A percentile compares a stretch with the other conserved stretches of the same genome.
Conservation (phyloP, 2,797 vertebrate species). For the Gallirallus australis region DNA sequence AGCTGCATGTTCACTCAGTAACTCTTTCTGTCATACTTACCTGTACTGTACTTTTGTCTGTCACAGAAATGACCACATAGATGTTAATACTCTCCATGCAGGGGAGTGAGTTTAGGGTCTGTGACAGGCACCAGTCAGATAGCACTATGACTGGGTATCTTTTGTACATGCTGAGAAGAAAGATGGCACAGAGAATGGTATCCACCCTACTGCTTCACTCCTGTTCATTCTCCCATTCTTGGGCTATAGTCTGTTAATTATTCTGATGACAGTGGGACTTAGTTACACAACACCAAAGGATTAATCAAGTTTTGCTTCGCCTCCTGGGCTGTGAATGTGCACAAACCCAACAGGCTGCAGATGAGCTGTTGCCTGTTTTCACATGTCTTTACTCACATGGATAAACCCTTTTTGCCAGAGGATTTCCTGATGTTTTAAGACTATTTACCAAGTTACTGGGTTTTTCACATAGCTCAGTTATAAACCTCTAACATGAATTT, state of each 20-base stretch:
- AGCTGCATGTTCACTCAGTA: constrained; percentile 36
- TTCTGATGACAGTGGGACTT: not conserved
- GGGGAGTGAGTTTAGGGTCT: not conserved
- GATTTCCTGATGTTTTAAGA: not conserved
- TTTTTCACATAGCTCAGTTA: not conserved
- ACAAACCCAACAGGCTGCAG: accelerated
- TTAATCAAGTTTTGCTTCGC: not conserved
- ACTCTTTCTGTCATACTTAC: constrained; percentile 69
- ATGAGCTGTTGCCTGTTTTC: not conserved
- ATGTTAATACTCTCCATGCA: not conserved
- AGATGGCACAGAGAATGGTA: not conserved
- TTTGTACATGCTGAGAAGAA: not conserved
- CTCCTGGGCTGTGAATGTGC: not conserved
- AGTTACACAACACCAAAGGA: not conserved
- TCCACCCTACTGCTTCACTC: not conserved
- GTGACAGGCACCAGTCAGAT: not conserved
- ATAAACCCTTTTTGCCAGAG: not conserved
- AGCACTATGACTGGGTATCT: accelerated
- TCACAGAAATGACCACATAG: not conserved
- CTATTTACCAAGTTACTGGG: not conserved
- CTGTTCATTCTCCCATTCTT: not conserved
- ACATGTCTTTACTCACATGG: not conserved
- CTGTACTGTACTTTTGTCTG: not conserved
- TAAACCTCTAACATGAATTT: not conserved
- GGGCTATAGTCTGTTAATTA: not conserved